Percentiles rank a stretch among this genome's conserved stretches.
phyloP scores from a whole-genome alignment of 2,888 invertebrate genomes.

The Drosophila helvetica region DNA sequence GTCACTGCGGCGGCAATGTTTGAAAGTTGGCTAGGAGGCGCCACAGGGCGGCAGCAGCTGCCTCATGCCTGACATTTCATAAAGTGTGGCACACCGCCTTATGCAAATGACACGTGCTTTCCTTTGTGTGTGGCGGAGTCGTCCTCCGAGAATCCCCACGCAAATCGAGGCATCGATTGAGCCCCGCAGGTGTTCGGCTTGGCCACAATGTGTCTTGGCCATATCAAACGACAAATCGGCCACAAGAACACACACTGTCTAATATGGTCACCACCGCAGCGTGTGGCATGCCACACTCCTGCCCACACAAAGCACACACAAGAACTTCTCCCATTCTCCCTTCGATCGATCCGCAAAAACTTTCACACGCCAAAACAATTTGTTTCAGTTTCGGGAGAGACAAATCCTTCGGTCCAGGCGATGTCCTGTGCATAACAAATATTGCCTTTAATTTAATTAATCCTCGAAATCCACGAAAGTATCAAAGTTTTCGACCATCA shows the following conservation, averaged over 20 bases:
- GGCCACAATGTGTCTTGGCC: constrained; percentile 26
- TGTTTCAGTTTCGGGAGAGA: constrained; percentile 24
- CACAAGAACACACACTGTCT: constrained; percentile 27
- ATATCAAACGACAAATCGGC: constrained; percentile 34
- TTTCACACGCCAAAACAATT: constrained; percentile 39
- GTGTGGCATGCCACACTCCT: background rate
- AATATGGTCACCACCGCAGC: constrained; percentile 25
- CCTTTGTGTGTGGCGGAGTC: constrained; percentile 2
- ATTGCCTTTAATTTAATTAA: constrained; percentile 72
- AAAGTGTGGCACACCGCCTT: constrained; percentile 23
- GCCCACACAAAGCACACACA: background rate
- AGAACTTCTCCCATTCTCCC: constrained; percentile 11
- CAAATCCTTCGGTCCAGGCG: constrained; percentile 25
- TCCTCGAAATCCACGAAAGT: constrained; percentile 59
- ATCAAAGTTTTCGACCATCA: constrained; percentile 38
- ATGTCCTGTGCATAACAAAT: constrained; percentile 49
- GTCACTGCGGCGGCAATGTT: background rate
- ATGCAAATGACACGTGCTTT: constrained; percentile 33
- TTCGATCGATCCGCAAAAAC: constrained; percentile 7
- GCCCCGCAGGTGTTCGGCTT: constrained; percentile 24
- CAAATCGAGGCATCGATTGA: constrained; percentile 22
- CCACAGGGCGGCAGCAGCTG: background rate
- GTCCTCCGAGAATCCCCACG: constrained; percentile 1
- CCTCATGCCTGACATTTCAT: constrained; percentile 18
- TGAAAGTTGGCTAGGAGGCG: background rate